Evolutionary conservation across 2,888 invertebrate species (phyloP).

Genomic region (Blomia tropicalis): DNA sequence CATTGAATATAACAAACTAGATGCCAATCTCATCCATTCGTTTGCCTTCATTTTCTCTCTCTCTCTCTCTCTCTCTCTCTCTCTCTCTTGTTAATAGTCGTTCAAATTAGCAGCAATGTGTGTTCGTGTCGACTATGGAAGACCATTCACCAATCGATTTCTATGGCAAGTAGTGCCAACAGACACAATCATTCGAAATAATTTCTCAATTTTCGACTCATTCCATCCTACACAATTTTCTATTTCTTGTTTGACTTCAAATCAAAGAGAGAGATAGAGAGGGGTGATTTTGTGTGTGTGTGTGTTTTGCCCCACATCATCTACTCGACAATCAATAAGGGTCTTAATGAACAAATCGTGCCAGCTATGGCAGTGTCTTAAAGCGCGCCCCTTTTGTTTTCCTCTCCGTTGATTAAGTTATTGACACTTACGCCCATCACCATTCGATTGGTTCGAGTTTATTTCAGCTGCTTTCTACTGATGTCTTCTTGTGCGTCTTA

Average conservation of each 20-base stretch:
- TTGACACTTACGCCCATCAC: slow-evolving; percentile 11
- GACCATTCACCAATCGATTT: too few species aligned
- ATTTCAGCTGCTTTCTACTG: too few species aligned
- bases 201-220: neutral
- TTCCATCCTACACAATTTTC: neutral
- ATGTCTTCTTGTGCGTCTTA: too few species aligned
- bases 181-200: too few species aligned
- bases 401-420: slow-evolving; percentile 3
- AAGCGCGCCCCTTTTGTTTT: slow-evolving; percentile 1
- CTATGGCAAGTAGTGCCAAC: too few species aligned
- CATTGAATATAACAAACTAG: neutral
- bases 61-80: too few species aligned
- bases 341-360: slow-evolving; percentile 8
- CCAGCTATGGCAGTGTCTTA: neutral
- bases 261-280: too few species aligned
- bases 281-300: too few species aligned
- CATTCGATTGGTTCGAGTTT: neutral
- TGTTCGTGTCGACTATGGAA: too few species aligned
- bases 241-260: neutral
- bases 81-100: too few species aligned
- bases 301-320: neutral
- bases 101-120: too few species aligned
- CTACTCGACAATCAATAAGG: neutral
- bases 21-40: neutral
- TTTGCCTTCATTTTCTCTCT: neutral